Evolutionary conservation across 2,113 vertebrate species (phyloP), one percentile per base, ranked within the genome.

Genomic region (Phasianus colchicus): DNA sequence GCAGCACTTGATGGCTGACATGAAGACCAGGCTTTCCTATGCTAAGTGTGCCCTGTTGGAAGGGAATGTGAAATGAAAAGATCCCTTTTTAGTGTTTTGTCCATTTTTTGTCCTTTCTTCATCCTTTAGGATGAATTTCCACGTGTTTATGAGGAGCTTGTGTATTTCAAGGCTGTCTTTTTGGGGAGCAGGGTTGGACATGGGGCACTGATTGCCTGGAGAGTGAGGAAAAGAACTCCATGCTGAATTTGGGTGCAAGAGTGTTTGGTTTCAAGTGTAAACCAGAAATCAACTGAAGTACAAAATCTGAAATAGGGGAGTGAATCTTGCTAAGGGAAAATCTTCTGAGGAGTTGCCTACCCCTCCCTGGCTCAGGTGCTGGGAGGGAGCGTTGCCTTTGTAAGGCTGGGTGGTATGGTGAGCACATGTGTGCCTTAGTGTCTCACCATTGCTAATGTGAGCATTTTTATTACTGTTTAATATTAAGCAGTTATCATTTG

Each of bases 121-220:
- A n/a, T n/a, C n/a, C n/a, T n/a, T n/a, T n/a, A n/a, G 36, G 45
- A 83, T 38, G 10, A 66, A 22, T 77, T 91, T 6, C 29, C 9
- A 11, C 0, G 0, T 13, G 3, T 14, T 2, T 30, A 36, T 36
- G 71, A 42, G 19, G 10, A 79, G 34, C 14, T 54, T 27, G 9
- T 16, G 5, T 11, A 4, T 70, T 70, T 50, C 24, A 48, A 25
- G n/a, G 22, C 30, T 34, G 17, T 38, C 22, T 40, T 79, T 32
- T 5, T 9, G 11, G 22, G 24, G 24, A 40, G 15, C 10, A 17
- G 60, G 61, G 16, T 34, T 50, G 45, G 22, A 27, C 12, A 19
- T 3, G 32, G 29, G 38, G 22, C 21, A 27, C 22, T 27, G 61
- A 52, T 11, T 50, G 30, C n/a, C 55, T 58, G 57, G 21, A 76